A percentile compares a stretch with the other conserved stretches of the same genome.
Evolutionary conservation across 2,113 vertebrate species (phyloP).

Genomic region (Heterocephalus glaber): DNA sequence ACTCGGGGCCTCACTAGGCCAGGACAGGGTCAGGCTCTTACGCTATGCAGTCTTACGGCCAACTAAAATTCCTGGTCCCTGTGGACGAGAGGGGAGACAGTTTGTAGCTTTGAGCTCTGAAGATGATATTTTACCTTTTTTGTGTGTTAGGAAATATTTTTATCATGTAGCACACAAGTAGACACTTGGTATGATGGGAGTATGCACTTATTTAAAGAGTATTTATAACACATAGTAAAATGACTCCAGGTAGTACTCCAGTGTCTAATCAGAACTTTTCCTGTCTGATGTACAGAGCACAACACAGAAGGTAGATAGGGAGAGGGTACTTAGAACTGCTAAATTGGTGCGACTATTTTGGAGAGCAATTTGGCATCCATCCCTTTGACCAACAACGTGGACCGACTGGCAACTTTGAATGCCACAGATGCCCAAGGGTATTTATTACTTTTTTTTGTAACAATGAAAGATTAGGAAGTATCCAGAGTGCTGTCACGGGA

Average conservation of each 20-base stretch:
- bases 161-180: not conserved
- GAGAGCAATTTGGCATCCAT: not conserved
- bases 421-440: not conserved
- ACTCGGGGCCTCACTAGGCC: not conserved
- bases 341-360: too few species aligned
- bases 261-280: not conserved
- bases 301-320: not conserved
- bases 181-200: not conserved
- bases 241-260: rapidly evolving
- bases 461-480: not conserved
- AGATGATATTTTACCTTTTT: not conserved
- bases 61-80: not conserved
- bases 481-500: not conserved
- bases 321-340: not conserved
- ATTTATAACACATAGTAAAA: not conserved
- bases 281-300: not conserved
- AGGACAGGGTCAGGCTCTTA: too few species aligned
- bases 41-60: not conserved
- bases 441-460: not conserved
- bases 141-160: not conserved
- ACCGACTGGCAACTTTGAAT: not conserved
- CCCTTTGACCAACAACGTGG: not conserved
- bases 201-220: not conserved
- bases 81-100: too few species aligned
- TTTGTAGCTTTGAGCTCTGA: not conserved